These are phyloP conservation scores for Siniperca chuatsi DNA, from an alignment of 2,113 vertebrate genomes.

Conservation along the genomic window DNA sequence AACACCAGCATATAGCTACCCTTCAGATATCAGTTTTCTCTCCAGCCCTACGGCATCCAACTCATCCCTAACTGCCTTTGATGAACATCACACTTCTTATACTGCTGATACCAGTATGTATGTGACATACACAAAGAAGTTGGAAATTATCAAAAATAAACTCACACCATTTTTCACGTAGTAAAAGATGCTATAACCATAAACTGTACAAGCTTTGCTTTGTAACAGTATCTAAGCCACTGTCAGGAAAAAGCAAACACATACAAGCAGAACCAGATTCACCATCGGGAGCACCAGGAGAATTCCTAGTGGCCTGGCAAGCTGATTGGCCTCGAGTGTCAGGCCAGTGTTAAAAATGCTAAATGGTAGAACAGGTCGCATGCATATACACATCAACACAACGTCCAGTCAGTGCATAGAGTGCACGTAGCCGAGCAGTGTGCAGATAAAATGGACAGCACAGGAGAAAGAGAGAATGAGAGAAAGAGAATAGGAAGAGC, in stretches of 20 bases:
- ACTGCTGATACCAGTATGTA: background rate
- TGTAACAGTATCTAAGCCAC: background rate
- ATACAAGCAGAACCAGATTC: background rate
- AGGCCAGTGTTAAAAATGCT: too few relatives aligned
- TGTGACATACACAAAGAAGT: background rate
- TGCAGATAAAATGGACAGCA: too few relatives aligned
- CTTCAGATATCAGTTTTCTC: conserved; percentile 20
- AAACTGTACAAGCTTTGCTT: background rate
- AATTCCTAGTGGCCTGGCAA: too few relatives aligned
- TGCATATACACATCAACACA: too few relatives aligned
- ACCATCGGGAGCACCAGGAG: too few relatives aligned
- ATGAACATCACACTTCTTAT: background rate
- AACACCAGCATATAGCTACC: conserved; percentile 9
- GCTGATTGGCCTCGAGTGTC: too few relatives aligned
- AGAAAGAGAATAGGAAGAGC: too few relatives aligned
- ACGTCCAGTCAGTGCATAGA: too few relatives aligned
- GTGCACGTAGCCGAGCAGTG: too few relatives aligned
- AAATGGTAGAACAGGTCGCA: too few relatives aligned
- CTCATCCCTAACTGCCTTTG: background rate
- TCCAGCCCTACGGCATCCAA: background rate
- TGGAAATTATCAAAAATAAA: background rate
- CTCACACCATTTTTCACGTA: background rate
- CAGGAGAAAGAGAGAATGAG: too few relatives aligned
- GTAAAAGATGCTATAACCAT: background rate
- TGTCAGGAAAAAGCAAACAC: background rate